phyloP scores from a whole-genome alignment of 2,113 vertebrate genomes.

The Tyrannus savana region DNA sequence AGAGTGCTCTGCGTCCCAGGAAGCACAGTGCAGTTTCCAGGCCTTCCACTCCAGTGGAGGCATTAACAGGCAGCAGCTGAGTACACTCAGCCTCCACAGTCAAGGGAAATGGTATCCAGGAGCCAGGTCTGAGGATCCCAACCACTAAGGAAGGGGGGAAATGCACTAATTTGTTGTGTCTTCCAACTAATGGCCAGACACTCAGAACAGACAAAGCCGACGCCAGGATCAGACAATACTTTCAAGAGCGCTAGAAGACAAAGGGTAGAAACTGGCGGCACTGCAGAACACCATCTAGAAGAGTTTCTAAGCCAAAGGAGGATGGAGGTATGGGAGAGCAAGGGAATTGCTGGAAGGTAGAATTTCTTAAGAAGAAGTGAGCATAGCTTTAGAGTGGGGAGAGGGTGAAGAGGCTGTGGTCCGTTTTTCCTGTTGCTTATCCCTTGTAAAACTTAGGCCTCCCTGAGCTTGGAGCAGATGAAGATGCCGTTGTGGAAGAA shows the following conservation, averaged over 20 bases:
- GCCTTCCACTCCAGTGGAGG: not conserved
- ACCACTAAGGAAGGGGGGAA: not conserved
- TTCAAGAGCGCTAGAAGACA: slow-evolving; percentile 58
- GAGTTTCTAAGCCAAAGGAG: slow-evolving; percentile 60
- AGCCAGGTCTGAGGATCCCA: not conserved
- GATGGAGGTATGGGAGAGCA: slow-evolving; percentile 59
- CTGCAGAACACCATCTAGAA: slow-evolving; percentile 60
- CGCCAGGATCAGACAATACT: slow-evolving; percentile 60
- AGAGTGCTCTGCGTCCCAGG: not conserved
- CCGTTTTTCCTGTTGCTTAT: not conserved
- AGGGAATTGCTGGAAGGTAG: slow-evolving; percentile 34
- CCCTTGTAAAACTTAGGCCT: slow-evolving; percentile 60
- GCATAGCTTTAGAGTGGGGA: slow-evolving; percentile 8
- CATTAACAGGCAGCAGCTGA: not conserved
- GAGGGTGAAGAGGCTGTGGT: not conserved
- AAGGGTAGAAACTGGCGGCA: slow-evolving; percentile 45
- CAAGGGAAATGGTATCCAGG: not conserved
- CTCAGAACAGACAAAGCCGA: slow-evolving; percentile 53
- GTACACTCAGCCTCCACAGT: not conserved
- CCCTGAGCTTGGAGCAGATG: slow-evolving; percentile 74
- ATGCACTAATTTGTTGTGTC: slow-evolving; percentile 65
- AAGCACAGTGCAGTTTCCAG: not conserved
- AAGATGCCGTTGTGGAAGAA: slow-evolving; percentile 55
- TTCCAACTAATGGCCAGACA: slow-evolving; percentile 69
- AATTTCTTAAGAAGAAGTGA: not conserved